These are phyloP conservation scores for Eulemur coronatus DNA, from an alignment of 2,797 vertebrate species.

Conservation along the genomic window DNA sequence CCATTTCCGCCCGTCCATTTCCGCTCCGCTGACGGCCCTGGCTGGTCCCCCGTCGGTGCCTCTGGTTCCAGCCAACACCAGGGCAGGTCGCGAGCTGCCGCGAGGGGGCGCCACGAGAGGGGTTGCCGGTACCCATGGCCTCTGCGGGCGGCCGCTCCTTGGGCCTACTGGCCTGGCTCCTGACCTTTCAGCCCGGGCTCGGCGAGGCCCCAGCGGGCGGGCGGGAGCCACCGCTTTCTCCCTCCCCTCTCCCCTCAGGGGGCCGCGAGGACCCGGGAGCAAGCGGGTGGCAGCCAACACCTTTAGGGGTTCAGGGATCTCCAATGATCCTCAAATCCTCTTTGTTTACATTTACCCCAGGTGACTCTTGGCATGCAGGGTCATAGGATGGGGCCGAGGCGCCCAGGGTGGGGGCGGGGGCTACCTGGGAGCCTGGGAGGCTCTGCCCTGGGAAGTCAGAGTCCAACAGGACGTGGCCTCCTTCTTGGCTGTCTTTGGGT, in stretches of 20 bases:
- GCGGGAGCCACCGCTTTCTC: background rate
- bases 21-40: too few species aligned
- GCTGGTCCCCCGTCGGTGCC: background rate
- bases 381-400: background rate
- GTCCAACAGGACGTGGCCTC: background rate
- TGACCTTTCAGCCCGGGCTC: background rate
- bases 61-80: background rate
- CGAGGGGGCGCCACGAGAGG: background rate
- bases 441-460: background rate
- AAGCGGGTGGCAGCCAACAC: background rate
- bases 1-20: rapidly evolving
- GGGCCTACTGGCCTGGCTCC: background rate
- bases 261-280: too few species aligned
- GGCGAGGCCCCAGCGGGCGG: background rate
- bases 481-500: background rate
- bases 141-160: background rate
- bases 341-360: background rate
- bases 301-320: rapidly evolving
- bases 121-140: background rate
- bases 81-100: background rate
- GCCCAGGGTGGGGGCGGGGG: rapidly evolving
- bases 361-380: background rate
- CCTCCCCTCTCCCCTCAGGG: rapidly evolving
- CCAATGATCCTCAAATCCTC: rapidly evolving
- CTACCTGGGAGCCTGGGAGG: background rate